Evolutionary conservation across 1,140 invertebrate species (phyloP), one percentile per base, ranked within the genome.

Genomic region (Macrocentrus cingulum): DNA sequence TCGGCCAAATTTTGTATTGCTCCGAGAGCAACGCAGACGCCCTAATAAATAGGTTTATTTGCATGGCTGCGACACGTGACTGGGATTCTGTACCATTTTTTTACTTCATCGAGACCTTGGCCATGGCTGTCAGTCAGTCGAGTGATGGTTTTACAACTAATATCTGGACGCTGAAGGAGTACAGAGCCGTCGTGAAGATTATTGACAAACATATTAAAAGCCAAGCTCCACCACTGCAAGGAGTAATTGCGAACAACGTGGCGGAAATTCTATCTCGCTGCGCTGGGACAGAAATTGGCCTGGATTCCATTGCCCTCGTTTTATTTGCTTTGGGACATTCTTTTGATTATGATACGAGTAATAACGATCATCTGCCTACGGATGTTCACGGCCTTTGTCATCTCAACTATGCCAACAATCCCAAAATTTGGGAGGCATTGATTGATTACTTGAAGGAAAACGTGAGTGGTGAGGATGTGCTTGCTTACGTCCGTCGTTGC

Each of bases 81-180:
- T 77, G 78, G 78, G 67, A 69, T 6, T 73, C 77, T 9, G 60
- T 79, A 25, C 56, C 77, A 0, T 60, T 81, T 34, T 78, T 68
- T 62, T 76, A 76, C 51, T 25, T 75, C 8, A 60, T 62, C n/a
- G 44, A 63, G 16, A 50, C 63, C 13, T 59, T 77, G 8, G 16
- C 45, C 11, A 5, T 16, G 7, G 29, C 56, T 57, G 42, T 52
- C 2, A 9, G 25, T 63, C 54, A 29, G 36, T 13, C 39, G 11
- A n/a, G n/a, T n/a, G 2, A 13, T 36, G 39, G 29, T 5, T 49
- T 15, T 4, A 37, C 37, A 36, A 25, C 6, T 20, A 63, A 42
- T 32, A 20, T 16, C 1, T 71, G 61, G 60, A 25, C 58, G n/a
- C n/a, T n/a, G n/a, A n/a, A n/a, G 23, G 11, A 57, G 13, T n/a